These are phyloP conservation scores for Branchinecta sandiegonensis DNA, from an alignment of 2,888 invertebrate genomes.

Conservation along the genomic window DNA sequence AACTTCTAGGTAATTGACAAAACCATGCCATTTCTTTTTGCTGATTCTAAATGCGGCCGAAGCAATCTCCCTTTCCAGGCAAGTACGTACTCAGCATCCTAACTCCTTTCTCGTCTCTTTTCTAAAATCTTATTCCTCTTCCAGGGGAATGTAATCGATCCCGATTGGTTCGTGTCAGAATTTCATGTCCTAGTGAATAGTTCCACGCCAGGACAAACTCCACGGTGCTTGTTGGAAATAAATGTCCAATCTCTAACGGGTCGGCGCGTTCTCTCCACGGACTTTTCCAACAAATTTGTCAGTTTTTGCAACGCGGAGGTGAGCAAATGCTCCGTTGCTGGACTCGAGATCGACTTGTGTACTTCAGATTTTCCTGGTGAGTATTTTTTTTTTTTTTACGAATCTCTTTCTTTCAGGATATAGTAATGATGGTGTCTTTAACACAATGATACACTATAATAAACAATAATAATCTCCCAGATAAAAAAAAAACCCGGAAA, in stretches of 20 bases:
- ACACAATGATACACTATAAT: too few species aligned
- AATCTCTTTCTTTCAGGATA: too few species aligned
- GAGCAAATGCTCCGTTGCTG: neutral
- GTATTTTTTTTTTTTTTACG: neutral
- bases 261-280: neutral
- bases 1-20: too few species aligned
- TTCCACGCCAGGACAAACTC: neutral
- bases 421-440: too few species aligned
- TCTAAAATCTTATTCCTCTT: neutral
- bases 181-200: slow-evolving; percentile 6
- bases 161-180: neutral
- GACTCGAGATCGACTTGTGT: slow-evolving; percentile 4
- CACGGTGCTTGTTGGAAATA: slow-evolving; percentile 1
- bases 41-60: too few species aligned
- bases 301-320: neutral
- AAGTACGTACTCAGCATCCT: too few species aligned
- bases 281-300: slow-evolving; percentile 10
- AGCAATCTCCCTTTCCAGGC: too few species aligned
- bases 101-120: neutral
- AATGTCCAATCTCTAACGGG: neutral
- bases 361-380: slow-evolving; percentile 6
- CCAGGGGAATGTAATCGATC: slow-evolving; percentile 10
- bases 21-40: too few species aligned
- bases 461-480: too few species aligned
- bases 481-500: too few species aligned